Evolutionary conservation across 2,113 vertebrate species (phyloP), one percentile per base, ranked within the genome.

Genomic region (Ptilonorhynchus violaceus): DNA sequence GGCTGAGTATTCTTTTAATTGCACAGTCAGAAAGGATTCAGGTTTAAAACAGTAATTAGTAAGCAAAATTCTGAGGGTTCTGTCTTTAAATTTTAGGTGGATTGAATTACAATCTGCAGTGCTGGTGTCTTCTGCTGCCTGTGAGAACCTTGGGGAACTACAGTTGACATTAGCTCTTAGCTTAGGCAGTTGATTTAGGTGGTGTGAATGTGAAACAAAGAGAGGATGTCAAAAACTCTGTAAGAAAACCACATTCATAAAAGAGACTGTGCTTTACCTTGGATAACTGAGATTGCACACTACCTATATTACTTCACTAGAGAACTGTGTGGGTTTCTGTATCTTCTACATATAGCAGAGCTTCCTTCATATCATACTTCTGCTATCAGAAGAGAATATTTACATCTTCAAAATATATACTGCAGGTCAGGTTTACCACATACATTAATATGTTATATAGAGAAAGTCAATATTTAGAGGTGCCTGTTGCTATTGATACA

Each of bases 391-490:
- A 73, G 39, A 56, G 24, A 76, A 39, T 60, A 31, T 62, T 94
- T 94, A 46, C 0, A 0, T 35, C 37, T 78, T 52, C 33, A 58
- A 55, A 70, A 53, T 49, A 17, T 2, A 0, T 72, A 15, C 42
- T 22, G 11, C 20, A 24, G 49, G 7, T 53, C 49, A n/a, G 37
- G 21, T 30, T 77, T 76, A 56, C 25, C 3, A 2, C 41, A 25
- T 20, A 17, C 6, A 3, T 55, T n/a, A 73, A 9, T n/a, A 60
- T 12, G 15, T 39, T 52, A 15, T 19, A 23, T 15, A 63, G 60
- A 53, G 81, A 24, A 80, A 39, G 23, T 42, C 25, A 55, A 0
- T 41, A 20, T 83, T 76, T 58, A 79, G 58, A 68, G 27, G 8
- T 75, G 21, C 10, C 6, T 28, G 11, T n/a, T 69, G 73, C 69